These are phyloP conservation scores for Leontopithecus rosalia DNA, from an alignment of 2,797 vertebrate species.

Conservation along the genomic window DNA sequence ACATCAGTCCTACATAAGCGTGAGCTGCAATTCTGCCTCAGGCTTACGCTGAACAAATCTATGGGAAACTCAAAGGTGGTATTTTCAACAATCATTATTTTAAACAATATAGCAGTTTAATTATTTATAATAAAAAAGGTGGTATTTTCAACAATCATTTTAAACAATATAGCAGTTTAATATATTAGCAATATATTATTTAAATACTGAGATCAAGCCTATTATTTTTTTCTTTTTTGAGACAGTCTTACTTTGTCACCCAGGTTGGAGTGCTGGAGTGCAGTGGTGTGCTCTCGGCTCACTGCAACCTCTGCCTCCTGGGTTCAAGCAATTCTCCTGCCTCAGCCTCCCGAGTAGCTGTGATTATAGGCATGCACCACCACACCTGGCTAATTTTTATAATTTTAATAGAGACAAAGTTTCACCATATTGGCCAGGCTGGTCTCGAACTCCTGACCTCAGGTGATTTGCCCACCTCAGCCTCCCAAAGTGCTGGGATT, in stretches of 20 bases:
- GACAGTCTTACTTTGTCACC: not conserved
- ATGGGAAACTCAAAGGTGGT: not conserved
- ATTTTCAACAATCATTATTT: not conserved
- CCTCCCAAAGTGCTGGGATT: not conserved
- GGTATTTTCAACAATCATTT: not conserved
- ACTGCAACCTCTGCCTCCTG: not conserved
- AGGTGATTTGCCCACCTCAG: not conserved
- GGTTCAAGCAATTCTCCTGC: not conserved
- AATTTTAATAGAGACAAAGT: not conserved
- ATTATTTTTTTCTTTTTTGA: not conserved
- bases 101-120: not conserved
- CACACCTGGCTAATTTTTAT: not conserved
- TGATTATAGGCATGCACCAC: not conserved
- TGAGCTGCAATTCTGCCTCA: not conserved
- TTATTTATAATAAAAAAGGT: no score
- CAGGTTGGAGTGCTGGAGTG: not conserved
- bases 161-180: not conserved
- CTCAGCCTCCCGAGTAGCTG: not conserved
- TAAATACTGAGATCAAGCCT: not conserved
- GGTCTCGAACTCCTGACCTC: not conserved
- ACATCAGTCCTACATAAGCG: not conserved
- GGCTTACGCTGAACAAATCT: conserved; percentile 2
- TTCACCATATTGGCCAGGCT: not conserved
- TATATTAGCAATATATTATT: not conserved
- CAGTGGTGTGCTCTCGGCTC: not conserved